These are phyloP conservation scores for Scaptomyza tumidula DNA, from an alignment of 2,888 invertebrate genomes.

Conservation along the genomic window DNA sequence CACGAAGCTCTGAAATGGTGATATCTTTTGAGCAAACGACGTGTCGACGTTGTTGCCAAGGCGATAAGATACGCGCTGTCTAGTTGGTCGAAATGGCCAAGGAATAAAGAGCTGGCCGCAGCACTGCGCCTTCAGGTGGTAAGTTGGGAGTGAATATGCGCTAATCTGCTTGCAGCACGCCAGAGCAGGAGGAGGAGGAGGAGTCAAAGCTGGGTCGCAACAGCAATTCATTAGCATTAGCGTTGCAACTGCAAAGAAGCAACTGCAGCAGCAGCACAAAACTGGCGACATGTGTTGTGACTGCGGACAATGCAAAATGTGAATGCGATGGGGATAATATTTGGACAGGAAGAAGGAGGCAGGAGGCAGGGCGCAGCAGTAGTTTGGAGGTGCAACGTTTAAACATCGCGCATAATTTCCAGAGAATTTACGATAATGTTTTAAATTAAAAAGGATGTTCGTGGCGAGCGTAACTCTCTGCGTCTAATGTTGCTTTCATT, in stretches of 20 bases:
- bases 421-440: conserved; percentile 81
- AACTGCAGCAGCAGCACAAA: conserved; percentile 20
- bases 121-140: conserved; percentile 43
- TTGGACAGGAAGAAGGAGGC: conserved; percentile 28
- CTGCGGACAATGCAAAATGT: conserved; percentile 70
- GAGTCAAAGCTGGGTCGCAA: conserved; percentile 26
- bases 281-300: conserved; percentile 67
- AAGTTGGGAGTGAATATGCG: conserved; percentile 60
- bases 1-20: conserved; percentile 54
- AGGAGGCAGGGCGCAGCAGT: background rate
- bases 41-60: conserved; percentile 71
- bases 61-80: conserved; percentile 75
- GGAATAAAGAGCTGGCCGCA: conserved; percentile 40
- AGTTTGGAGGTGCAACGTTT: conserved; percentile 44
- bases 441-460: conserved; percentile 78
- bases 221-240: conserved; percentile 50
- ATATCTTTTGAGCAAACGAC: conserved; percentile 73
- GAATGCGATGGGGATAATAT: conserved; percentile 53
- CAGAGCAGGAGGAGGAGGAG: conserved; percentile 57
- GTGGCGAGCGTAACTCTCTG: conserved; percentile 12
- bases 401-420: conserved; percentile 79
- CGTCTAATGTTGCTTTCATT: conserved; percentile 59
- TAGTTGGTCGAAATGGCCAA: conserved; percentile 60
- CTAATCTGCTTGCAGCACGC: conserved; percentile 77
- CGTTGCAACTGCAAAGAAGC: conserved; percentile 22